Conservation (phyloP, 2,113 vertebrate species). For the Neolamprologus kungweensis region DNA sequence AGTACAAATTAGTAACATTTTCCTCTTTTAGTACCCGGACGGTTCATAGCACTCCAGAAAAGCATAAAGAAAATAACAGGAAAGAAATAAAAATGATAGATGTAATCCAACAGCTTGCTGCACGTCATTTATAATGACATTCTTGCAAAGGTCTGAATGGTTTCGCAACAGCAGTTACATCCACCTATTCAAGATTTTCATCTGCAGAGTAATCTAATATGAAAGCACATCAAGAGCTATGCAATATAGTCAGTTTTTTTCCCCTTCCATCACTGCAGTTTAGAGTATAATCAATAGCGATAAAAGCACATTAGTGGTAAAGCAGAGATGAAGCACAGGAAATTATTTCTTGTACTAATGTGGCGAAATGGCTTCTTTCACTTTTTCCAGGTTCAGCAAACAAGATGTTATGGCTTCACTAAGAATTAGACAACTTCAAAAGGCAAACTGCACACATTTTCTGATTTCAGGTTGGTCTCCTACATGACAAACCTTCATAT, state of each 20-base stretch:
- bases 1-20: not conserved
- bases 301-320: conserved; percentile 43
- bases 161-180: not conserved
- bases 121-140: not conserved
- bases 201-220: conserved; percentile 1
- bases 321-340: conserved; percentile 2
- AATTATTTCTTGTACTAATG: not conserved
- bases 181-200: not conserved
- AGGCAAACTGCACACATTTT: not conserved
- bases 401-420: not conserved
- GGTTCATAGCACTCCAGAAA: not conserved
- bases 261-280: not conserved
- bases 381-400: not conserved
- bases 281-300: conserved; percentile 18
- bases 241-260: not conserved
- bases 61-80: not conserved
- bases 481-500: not conserved
- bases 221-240: not conserved
- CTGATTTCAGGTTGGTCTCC: not conserved
- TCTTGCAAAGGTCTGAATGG: not conserved
- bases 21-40: not conserved
- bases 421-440: not conserved
- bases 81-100: not conserved
- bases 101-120: not conserved
- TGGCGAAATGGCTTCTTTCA: not conserved